Evolutionary conservation across 2,113 vertebrate genomes (phyloP).

Genomic region (Sitta europaea): DNA sequence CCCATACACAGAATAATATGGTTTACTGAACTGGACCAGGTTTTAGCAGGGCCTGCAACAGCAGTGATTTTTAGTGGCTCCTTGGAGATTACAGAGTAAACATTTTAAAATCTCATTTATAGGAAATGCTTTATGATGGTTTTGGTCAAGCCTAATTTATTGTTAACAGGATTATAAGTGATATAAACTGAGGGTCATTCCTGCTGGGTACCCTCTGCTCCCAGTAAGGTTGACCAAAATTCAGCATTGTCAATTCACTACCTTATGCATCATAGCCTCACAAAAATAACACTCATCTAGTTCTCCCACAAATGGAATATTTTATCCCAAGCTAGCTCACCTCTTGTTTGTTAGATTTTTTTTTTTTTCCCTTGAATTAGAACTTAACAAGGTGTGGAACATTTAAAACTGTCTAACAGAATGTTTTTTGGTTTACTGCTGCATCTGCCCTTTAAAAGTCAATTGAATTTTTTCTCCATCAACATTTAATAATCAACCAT

Average conservation of each 20-base stretch:
- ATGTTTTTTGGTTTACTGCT: not conserved
- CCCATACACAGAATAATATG: not conserved
- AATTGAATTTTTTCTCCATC: not conserved
- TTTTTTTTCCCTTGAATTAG: not conserved
- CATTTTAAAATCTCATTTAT: conserved; percentile 35
- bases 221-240: not conserved
- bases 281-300: not conserved
- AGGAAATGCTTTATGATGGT: not conserved
- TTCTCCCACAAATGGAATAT: not conserved
- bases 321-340: not conserved
- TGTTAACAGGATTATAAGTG: conserved; percentile 15
- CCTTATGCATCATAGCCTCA: not conserved
- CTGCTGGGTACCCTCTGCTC: not conserved
- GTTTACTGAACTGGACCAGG: conserved; percentile 39
- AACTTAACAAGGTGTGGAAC: not conserved
- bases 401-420: not conserved
- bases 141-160: conserved; percentile 40
- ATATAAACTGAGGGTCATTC: not conserved
- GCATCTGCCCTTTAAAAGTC: not conserved
- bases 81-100: conserved; percentile 34
- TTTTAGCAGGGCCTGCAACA: conserved; percentile 25
- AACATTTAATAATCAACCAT: not conserved
- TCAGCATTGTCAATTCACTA: not conserved
- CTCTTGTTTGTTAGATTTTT: not conserved
- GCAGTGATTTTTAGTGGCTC: conserved; percentile 32